These are phyloP conservation scores for Malurus cyaneus DNA, from an alignment of 2,113 vertebrate genomes.

Conservation along the genomic window DNA sequence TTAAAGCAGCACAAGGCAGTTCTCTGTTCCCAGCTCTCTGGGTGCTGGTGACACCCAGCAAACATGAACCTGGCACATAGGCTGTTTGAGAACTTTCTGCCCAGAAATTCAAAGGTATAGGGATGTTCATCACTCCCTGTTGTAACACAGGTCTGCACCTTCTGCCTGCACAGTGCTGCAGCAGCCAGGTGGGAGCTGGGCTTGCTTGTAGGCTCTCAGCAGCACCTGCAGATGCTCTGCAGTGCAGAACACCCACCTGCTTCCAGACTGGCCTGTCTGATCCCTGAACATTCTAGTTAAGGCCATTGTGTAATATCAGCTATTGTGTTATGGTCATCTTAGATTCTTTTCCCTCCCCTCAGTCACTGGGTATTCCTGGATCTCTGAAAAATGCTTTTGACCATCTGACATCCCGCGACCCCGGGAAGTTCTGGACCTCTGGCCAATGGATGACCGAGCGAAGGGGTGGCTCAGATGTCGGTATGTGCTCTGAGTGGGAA, in stretches of 20 bases:
- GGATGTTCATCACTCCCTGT: neutral
- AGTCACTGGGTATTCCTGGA: constrained; percentile 73
- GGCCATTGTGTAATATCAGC: neutral
- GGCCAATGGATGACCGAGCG: constrained; percentile 93
- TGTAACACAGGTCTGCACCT: neutral
- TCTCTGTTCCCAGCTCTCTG: neutral
- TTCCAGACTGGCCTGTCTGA: neutral
- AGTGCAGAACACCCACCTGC: neutral
- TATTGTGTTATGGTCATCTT: neutral
- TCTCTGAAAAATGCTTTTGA: constrained; percentile 70
- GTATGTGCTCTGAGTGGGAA: constrained; percentile 53
- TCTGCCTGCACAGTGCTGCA: neutral
- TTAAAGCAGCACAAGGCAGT: neutral
- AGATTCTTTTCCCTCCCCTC: neutral
- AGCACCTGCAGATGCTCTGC: neutral
- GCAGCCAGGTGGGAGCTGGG: neutral
- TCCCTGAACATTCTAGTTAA: neutral
- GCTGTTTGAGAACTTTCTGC: neutral
- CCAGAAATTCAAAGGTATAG: neutral
- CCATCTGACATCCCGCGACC: constrained; percentile 77
- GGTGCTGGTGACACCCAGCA: neutral
- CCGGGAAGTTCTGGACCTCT: constrained; percentile 84
- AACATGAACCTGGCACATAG: neutral
- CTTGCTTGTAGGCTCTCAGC: neutral
- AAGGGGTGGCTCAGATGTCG: constrained; percentile 87